Evolutionary conservation across 2,888 invertebrate genomes (phyloP).

Genomic region (Charanyca ferruginea): DNA sequence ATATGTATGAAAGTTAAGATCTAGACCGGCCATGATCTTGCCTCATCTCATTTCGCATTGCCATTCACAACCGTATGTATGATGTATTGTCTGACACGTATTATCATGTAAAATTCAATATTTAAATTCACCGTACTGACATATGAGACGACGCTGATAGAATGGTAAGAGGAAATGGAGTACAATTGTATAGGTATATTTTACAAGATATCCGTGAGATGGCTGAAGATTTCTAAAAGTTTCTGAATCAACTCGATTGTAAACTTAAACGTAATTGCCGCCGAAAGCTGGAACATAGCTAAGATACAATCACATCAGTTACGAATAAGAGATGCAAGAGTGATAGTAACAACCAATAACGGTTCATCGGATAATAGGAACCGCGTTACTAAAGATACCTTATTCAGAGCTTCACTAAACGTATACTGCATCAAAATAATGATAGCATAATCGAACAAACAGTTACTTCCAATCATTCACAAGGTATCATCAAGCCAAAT

Average conservation of each 20-base stretch:
- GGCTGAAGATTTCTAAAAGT: not conserved
- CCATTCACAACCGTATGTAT: constrained; percentile 33
- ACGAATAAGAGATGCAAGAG: not conserved
- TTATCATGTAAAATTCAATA: constrained; percentile 51
- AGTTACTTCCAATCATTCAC: constrained; percentile 32
- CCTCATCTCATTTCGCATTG: constrained; percentile 46
- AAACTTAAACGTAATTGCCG: not conserved
- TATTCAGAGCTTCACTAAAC: constrained; percentile 12
- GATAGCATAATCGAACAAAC: constrained; percentile 35
- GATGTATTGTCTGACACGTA: constrained; percentile 48
- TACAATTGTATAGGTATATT: not conserved
- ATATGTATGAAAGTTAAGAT: constrained; percentile 37
- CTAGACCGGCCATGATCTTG: constrained; percentile 52
- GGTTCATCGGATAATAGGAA: not conserved
- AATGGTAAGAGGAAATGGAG: constrained; percentile 34
- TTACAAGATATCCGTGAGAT: not conserved
- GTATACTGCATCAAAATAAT: constrained; percentile 33
- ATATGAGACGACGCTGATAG: constrained; percentile 26
- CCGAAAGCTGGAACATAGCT: not conserved
- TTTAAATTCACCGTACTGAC: constrained; percentile 48
- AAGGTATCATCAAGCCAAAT: constrained; percentile 23
- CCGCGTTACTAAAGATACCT: constrained; percentile 1
- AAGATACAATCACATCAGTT: not conserved
- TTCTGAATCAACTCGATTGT: not conserved
- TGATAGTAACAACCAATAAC: constrained; percentile 7